Conservation (phyloP, 1,140 invertebrate genomes). For the Bombyx mori region ASM3026992v2 NC_085114.1:6454501-6455000, state of each 20-base stretch:
- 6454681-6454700: neutral
- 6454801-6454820: slow-evolving; percentile 89
- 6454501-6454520: too few relatives aligned
- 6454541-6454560: too few relatives aligned
- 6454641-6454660: neutral
- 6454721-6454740: slow-evolving; percentile 75
- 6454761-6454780: slow-evolving; percentile 93
- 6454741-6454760: slow-evolving; percentile 88
- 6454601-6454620: neutral
- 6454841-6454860: slow-evolving; percentile 85
- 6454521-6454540: too few relatives aligned
- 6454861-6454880: slow-evolving; percentile 87
- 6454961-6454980: too few relatives aligned
- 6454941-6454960: too few relatives aligned
- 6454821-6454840: slow-evolving; percentile 84
- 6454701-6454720: neutral
- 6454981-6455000: too few relatives aligned
- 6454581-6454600: too few relatives aligned
- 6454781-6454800: slow-evolving; percentile 86
- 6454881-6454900: slow-evolving; percentile 84
- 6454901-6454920: neutral
- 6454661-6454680: neutral
- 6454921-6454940: neutral
- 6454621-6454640: neutral
- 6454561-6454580: neutral